These are phyloP conservation scores for Galbula dea DNA, from an alignment of 2,113 vertebrate species.

Conservation along the genomic window DNA sequence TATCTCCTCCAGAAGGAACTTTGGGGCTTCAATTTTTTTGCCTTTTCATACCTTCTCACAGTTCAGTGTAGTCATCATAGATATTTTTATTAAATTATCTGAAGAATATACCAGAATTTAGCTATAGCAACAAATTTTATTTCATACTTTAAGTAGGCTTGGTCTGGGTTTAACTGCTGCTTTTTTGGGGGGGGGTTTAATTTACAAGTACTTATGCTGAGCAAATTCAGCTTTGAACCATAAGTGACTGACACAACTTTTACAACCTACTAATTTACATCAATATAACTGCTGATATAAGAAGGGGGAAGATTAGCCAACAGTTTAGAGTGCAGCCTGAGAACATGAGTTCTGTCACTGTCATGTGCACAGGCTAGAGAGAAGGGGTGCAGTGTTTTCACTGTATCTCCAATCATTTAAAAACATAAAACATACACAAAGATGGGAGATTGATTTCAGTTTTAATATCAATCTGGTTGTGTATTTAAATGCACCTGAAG, in stretches of 20 bases:
- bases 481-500: background rate
- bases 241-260: background rate
- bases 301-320: background rate
- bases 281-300: background rate
- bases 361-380: background rate
- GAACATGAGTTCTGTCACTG: background rate
- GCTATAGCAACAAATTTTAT: background rate
- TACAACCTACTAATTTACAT: background rate
- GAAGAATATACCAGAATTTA: background rate
- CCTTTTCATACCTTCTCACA: background rate
- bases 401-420: background rate
- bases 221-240: background rate
- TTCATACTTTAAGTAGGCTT: background rate
- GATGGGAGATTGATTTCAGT: background rate
- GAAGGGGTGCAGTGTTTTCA: background rate
- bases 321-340: background rate
- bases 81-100: background rate
- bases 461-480: background rate
- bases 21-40: background rate
- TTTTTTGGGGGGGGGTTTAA: background rate
- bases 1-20: background rate
- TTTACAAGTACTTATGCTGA: background rate
- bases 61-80: background rate
- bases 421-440: background rate
- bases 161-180: background rate